Evolutionary conservation across 2,797 vertebrate species (phyloP).

Genomic region (Sibirionetta formosa): DNA sequence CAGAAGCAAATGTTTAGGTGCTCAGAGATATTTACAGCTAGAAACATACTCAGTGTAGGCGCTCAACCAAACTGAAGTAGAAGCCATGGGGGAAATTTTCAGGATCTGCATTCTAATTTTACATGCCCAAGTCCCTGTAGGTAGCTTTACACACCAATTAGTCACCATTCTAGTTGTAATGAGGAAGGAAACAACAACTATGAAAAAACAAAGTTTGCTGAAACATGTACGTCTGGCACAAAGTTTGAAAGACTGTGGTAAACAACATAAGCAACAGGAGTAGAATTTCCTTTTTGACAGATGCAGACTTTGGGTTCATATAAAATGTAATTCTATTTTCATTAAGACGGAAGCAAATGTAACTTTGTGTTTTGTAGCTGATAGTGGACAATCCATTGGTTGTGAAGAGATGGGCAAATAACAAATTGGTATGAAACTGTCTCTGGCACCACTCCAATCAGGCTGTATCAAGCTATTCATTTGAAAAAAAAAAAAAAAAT

Average conservation of each 20-base stretch:
- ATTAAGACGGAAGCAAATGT: neutral
- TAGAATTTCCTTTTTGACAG: neutral
- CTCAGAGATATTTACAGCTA: neutral
- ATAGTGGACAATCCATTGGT: neutral
- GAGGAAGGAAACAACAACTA: neutral
- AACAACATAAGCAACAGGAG: accelerated
- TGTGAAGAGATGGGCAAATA: neutral
- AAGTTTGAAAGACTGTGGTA: neutral
- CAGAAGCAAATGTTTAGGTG: neutral
- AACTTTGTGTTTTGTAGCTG: neutral
- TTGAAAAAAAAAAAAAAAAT: neutral
- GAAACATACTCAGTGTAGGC: neutral
- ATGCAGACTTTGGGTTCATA: neutral
- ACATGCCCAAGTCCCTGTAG: neutral
- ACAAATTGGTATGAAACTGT: neutral
- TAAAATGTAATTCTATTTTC: neutral
- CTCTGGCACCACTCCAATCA: neutral
- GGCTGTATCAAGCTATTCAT: neutral
- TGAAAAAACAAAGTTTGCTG: neutral
- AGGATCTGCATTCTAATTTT: neutral
- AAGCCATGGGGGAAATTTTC: neutral
- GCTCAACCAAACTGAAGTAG: neutral
- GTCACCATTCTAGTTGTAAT: neutral
- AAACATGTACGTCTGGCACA: neutral
- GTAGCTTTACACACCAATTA: neutral